Percentiles rank a stretch among this genome's conserved stretches.
These are phyloP conservation scores for Otus sunia DNA, from an alignment of 2,113 vertebrate genomes.

Conservation along the genomic window DNA sequence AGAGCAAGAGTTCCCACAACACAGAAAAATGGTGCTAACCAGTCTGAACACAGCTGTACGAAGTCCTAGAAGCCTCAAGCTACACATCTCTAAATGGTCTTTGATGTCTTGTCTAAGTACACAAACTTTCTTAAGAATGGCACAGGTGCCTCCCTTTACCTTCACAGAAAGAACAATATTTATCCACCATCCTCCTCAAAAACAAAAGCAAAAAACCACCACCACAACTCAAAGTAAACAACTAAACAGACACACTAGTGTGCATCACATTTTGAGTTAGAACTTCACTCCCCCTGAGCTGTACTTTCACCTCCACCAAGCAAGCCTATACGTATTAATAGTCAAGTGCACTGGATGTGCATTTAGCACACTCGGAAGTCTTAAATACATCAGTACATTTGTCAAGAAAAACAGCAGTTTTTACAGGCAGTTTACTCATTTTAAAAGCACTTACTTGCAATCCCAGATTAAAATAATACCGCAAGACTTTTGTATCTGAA, in stretches of 20 bases:
- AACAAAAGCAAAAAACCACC: not conserved
- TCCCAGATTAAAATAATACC: slow-evolving; percentile 95
- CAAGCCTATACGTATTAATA: not conserved
- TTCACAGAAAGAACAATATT: not conserved
- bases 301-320: not conserved
- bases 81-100: not conserved
- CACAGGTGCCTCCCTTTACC: not conserved
- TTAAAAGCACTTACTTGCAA: slow-evolving; percentile 84
- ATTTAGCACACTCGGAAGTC: not conserved
- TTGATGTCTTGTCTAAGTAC: not conserved
- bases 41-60: not conserved
- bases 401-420: not conserved
- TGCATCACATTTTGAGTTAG: not conserved
- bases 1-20: not conserved
- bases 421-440: not conserved
- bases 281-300: not conserved
- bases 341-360: not conserved
- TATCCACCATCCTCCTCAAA: not conserved
- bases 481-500: slow-evolving; percentile 90
- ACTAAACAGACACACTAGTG: not conserved
- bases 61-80: not conserved
- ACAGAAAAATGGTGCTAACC: not conserved
- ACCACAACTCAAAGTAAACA: not conserved
- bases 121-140: not conserved
- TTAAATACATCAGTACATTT: not conserved